A percentile compares a stretch with the other conserved stretches of the same genome.
phyloP scores from a whole-genome alignment of 2,113 vertebrate species.

The Entelurus aequoreus region DNA sequence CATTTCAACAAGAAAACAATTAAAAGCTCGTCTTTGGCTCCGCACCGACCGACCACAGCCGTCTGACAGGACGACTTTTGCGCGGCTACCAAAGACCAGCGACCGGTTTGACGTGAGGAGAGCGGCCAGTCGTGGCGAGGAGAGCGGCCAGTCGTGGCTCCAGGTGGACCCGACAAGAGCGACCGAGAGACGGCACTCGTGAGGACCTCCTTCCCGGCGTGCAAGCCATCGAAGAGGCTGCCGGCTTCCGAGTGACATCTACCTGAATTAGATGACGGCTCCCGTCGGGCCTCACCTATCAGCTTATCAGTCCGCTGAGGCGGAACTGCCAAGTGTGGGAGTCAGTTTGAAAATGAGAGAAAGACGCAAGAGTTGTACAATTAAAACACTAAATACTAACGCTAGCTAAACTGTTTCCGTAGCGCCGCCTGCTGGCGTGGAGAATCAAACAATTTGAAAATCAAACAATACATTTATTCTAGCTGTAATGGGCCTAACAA shows the following conservation, averaged over 20 bases:
- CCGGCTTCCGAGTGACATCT: slow-evolving; percentile 29
- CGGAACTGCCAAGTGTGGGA: too few species aligned
- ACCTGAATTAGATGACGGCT: slow-evolving; percentile 12
- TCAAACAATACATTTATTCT: too few species aligned
- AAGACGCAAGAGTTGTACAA: too few species aligned
- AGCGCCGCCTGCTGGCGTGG: too few species aligned
- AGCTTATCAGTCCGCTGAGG: background rate
- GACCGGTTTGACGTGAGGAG: background rate
- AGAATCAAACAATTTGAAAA: too few species aligned
- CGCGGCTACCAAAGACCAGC: slow-evolving; percentile 16
- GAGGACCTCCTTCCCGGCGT: slow-evolving; percentile 6
- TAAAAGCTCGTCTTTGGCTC: background rate
- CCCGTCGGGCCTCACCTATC: background rate
- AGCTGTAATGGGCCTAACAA: too few species aligned
- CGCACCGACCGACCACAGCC: background rate
- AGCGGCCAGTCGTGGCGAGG: background rate
- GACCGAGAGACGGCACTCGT: background rate
- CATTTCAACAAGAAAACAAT: background rate
- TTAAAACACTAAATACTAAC: too few species aligned
- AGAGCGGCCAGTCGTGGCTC: background rate
- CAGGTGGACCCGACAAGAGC: background rate
- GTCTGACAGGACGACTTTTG: background rate
- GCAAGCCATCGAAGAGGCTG: background rate
- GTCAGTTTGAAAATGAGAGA: too few species aligned
- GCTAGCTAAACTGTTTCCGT: too few species aligned